Conservation (phyloP, 2,797 vertebrate species). For the Otolemur crassicaudatus region DNA sequence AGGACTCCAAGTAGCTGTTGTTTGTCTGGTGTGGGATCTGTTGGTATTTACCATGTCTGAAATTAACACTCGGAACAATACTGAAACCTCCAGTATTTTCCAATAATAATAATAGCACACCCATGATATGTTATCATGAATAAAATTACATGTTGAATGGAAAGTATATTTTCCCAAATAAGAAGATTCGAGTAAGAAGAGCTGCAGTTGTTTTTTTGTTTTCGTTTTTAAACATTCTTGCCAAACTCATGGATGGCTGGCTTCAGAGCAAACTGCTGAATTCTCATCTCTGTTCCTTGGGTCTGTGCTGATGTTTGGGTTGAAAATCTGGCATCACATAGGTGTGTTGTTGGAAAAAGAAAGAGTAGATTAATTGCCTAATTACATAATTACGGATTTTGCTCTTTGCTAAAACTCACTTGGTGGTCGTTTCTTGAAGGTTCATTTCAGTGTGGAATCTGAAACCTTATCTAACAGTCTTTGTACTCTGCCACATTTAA, state of each 20-base stretch:
- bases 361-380: not conserved
- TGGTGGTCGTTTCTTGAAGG: not conserved
- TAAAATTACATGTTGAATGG: not conserved
- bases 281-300: not conserved
- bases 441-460: not conserved
- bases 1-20: not conserved
- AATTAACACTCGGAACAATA: not conserved
- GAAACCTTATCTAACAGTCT: not conserved
- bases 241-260: not conserved
- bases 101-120: not conserved
- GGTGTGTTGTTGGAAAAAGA: not conserved
- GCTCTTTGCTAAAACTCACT: not conserved
- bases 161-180: not conserved
- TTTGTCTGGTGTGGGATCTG: not conserved
- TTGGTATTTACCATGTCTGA: not conserved
- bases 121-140: not conserved
- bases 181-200: not conserved
- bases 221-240: not conserved
- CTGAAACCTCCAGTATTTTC: not conserved
- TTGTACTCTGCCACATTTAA: too few species aligned
- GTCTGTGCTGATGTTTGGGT: not conserved
- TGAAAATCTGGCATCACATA: not conserved
- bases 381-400: not conserved
- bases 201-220: not conserved
- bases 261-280: not conserved